Conservation (phyloP, 2,888 invertebrate genomes). For the Hoplodrina ambigua region DNA sequence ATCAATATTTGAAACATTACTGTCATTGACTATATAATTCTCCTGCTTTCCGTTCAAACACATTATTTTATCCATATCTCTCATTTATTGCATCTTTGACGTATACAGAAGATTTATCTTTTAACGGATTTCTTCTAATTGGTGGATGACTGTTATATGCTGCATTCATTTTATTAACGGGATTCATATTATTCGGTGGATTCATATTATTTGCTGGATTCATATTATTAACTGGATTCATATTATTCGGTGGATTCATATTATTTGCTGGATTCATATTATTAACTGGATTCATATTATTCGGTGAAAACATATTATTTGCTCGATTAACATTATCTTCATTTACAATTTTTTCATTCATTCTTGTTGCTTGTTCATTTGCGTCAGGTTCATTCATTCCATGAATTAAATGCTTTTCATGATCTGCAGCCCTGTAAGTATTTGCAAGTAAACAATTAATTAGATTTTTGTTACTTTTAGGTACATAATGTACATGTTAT, state of each 20-base stretch:
- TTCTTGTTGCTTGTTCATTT: background rate
- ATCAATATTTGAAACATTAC: too few relatives aligned
- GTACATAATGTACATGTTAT: too few relatives aligned
- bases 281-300: background rate
- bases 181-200: background rate
- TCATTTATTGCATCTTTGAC: too few relatives aligned
- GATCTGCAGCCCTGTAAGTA: conserved; percentile 42
- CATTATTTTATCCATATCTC: too few relatives aligned
- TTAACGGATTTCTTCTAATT: too few relatives aligned
- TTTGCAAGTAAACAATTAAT: background rate
- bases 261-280: too few relatives aligned
- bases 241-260: too few relatives aligned
- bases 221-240: background rate
- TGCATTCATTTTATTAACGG: too few relatives aligned
- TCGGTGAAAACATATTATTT: background rate
- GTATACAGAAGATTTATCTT: background rate
- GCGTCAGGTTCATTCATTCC: background rate
- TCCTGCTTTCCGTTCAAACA: too few relatives aligned
- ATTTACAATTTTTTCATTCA: background rate
- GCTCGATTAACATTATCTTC: background rate
- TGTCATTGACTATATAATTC: too few relatives aligned
- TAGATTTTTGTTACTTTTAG: background rate
- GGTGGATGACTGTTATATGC: too few relatives aligned
- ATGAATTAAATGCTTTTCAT: conserved; percentile 15
- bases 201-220: background rate